A percentile compares a stretch with the other conserved stretches of the same genome.
Conservation (phyloP, 2,113 vertebrate species). For the Stigmatopora argus region DNA sequence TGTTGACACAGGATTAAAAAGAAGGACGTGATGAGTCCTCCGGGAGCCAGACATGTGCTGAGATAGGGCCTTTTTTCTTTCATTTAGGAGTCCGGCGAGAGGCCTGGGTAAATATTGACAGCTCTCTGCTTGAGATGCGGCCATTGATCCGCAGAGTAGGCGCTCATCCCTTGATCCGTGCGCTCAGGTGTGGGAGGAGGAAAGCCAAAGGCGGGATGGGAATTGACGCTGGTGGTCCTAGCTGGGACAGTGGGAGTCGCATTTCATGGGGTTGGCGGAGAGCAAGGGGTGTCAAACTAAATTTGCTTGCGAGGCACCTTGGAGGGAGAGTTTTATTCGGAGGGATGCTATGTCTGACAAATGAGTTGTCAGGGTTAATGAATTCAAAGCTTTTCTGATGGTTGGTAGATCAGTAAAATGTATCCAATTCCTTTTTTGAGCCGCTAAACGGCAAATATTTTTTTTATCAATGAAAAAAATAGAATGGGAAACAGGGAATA, state of each 20-base stretch:
- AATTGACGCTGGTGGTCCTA: conserved; percentile 49
- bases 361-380: too few species aligned
- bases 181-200: conserved; percentile 63
- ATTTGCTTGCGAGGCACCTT: too few species aligned
- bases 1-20: conserved; percentile 60
- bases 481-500: too few species aligned
- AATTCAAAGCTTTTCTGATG: too few species aligned
- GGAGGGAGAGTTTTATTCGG: too few species aligned
- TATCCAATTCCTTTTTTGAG: too few species aligned
- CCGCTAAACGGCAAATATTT: too few species aligned
- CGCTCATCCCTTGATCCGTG: conserved; percentile 67
- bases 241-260: conserved; percentile 49
- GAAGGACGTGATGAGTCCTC: conserved; percentile 63
- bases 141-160: conserved; percentile 57
- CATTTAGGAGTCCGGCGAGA: conserved; percentile 65
- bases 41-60: conserved; percentile 64
- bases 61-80: conserved; percentile 62
- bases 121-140: conserved; percentile 55
- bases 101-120: conserved; percentile 70
- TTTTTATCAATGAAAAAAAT: too few species aligned
- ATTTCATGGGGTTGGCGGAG: conserved; percentile 33
- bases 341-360: too few species aligned
- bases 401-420: too few species aligned
- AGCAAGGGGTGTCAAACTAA: too few species aligned
- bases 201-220: conserved; percentile 45